Base-by-base conservation (phyloP, 2,113 vertebrate species). In the Aspidoscelis tigris region DNA sequence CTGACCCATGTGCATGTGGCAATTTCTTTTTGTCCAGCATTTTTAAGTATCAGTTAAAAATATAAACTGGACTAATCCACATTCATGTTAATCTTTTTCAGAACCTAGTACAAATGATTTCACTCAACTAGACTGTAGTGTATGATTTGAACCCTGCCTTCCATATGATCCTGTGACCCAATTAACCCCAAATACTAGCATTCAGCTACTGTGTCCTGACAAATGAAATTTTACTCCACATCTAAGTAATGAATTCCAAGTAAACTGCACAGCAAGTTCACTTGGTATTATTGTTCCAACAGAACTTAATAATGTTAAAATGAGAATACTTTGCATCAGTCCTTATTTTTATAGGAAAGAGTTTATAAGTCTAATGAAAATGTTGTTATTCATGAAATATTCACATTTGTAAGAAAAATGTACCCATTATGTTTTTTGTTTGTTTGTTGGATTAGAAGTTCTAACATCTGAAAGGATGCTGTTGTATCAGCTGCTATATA, bases 31-130 rank as follows among this genome's bases (percentile, higher is more conserved):
- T 84, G 77, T 71, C 86, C 88, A 87, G 14, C 11, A 75, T 75
- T 91, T 91, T 94, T 94, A 95, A 95, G 93, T 92, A 94, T 88
- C 94, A 94, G 87, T 95, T 93, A 94, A 65, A 84, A 73, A 58
- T 79, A 93, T 26, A 33, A 89, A 83, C 86, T 84, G 73, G 89
- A 93, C 53, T 84, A 85, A 93, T 83, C 72, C 78, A 39, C 20
- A 22, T 2, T 58, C 10, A 69, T 69, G 26, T n/a, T 33, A n/a
- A n/a, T 61, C 18, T 61, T 61, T 61, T 61, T 26, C 14, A 33
- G 33, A 33, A 33, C 55, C 33, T 66, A 16, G 16, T 0, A 39
- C 12, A 64, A 78, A 73, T 71, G 83, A 80, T 87, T 77, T 75
- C 76, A 44, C 61, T 72, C 26, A 79, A 88, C 91, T 88, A 90